Base-by-base conservation (phyloP, 2,888 invertebrate genomes). In the Seira musarum region DNA sequence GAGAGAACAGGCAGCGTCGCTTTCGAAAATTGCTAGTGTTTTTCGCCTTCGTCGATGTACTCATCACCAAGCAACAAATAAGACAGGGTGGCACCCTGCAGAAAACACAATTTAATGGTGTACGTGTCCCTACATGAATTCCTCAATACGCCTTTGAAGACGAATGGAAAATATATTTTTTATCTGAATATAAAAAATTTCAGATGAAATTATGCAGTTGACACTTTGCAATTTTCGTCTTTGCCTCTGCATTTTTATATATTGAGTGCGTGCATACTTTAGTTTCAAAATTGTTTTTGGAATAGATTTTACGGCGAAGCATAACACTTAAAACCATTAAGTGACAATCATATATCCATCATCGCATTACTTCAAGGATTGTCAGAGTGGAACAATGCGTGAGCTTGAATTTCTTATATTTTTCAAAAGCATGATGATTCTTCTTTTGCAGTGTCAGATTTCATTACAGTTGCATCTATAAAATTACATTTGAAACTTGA, bases 1-100 rank as follows among this genome's bases (percentile, higher is more conserved):
- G 75, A 40, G 60, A 13, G 1, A 53, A 61, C 57, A 61, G 13
- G 13, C 40, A 40, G 40, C 40, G 40, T 40, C 40, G 40, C 40
- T 40, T 40, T 40, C 13, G 40, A 40, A 40, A 40, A 40, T 40
- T 40, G 40, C 40, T 40, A 40, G 40, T 40, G 40, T 40, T 40
- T 40, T n/a, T n/a, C n/a, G n/a, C n/a, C n/a, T n/a, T 40, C 40
- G 6, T 40, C 40, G 40, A 40, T 40, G 40, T 40, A 8, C 40
- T 40, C 40, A 40, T 40, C 40, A 40, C 40, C 40, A 40, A 8
- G 6, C 40, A 40, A 40, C 40, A 40, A 40, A 40, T 40, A 40
- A 40, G 40, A 8, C 40, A 40, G 40, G 40, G 40, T 40, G 40
- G 40, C 40, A 40, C 40, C 40, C 40, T 40, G 40, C 40, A 40